Percentiles rank a stretch among this genome's conserved stretches.
phyloP scores from a whole-genome alignment of 2,113 vertebrate species.

The Cromileptes altivelis region DNA sequence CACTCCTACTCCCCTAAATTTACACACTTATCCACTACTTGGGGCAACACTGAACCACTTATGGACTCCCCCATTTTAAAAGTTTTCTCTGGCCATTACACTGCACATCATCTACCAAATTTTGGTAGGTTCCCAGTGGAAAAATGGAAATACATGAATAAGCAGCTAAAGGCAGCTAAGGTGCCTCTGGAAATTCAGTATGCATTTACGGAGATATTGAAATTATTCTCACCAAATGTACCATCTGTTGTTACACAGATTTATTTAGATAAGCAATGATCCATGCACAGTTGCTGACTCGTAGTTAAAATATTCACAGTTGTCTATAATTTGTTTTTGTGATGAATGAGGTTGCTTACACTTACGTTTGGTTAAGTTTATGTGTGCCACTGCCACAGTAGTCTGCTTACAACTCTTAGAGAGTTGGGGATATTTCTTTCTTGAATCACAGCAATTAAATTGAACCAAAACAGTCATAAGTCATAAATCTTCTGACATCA shows the following conservation, averaged over 20 bases:
- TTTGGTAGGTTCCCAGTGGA: background rate
- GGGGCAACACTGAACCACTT: conserved; percentile 18
- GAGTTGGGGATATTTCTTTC: background rate
- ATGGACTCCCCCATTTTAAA: background rate
- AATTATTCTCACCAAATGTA: conserved; percentile 9
- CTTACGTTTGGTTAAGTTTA: background rate
- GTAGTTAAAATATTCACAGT: background rate
- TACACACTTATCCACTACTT: background rate
- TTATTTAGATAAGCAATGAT: background rate
- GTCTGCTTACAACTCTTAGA: too few relatives aligned
- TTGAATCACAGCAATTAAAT: background rate
- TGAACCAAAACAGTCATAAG: background rate
- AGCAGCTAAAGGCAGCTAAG: background rate
- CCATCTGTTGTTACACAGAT: background rate
- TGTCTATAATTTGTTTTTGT: background rate
- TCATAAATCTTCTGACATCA: too few relatives aligned
- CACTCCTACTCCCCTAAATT: conserved; percentile 25
- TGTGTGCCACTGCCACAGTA: background rate
- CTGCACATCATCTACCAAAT: background rate
- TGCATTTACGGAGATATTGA: background rate
- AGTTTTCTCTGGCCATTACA: background rate
- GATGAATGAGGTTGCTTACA: background rate
- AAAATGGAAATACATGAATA: background rate
- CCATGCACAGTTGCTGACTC: background rate
- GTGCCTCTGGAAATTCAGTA: background rate